Conservation (phyloP, 2,888 invertebrate species). For the Hydroisotoma schaefferi region DNA sequence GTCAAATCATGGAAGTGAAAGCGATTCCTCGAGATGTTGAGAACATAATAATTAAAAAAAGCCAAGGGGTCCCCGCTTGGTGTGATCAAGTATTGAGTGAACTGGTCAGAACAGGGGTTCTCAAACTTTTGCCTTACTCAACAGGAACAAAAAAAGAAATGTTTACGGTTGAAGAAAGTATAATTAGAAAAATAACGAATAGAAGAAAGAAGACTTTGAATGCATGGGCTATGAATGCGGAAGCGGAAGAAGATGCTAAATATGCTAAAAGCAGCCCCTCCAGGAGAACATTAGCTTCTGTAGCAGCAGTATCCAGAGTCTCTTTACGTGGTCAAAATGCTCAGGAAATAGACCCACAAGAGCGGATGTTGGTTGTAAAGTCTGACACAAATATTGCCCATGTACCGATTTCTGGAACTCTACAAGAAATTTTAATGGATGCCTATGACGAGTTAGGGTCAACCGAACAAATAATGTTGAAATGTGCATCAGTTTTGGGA, state of each 20-base stretch:
- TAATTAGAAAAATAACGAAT: conserved; percentile 15
- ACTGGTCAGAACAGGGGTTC: conserved; percentile 26
- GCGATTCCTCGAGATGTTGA: conserved; percentile 64
- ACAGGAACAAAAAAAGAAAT: conserved; percentile 5
- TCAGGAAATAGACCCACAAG: conserved; percentile 25
- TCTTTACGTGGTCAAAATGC: too few relatives aligned
- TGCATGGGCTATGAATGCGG: conserved; percentile 1
- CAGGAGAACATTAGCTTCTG: neutral
- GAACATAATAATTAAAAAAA: conserved; percentile 51
- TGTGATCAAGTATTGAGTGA: conserved; percentile 44
- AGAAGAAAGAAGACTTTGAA: conserved; percentile 8
- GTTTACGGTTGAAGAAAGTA: conserved; percentile 14
- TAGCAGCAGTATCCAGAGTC: conserved; percentile 4
- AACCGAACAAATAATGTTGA: conserved; percentile 61
- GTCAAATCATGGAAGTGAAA: conserved; percentile 62
- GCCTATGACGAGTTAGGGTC: conserved; percentile 63
- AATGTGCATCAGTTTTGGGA: conserved; percentile 61
- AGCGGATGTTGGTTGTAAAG: conserved; percentile 35
- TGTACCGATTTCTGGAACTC: conserved; percentile 37
- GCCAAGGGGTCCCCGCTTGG: conserved; percentile 41
- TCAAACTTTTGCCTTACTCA: conserved; percentile 20
- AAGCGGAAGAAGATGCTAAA: neutral
- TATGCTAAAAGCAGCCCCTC: neutral
- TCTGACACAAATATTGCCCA: conserved; percentile 42
- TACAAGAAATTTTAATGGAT: conserved; percentile 59